Evolutionary conservation across 1,140 invertebrate species (phyloP).

Genomic region (Stenopsyche tienmushanensis): DNA sequence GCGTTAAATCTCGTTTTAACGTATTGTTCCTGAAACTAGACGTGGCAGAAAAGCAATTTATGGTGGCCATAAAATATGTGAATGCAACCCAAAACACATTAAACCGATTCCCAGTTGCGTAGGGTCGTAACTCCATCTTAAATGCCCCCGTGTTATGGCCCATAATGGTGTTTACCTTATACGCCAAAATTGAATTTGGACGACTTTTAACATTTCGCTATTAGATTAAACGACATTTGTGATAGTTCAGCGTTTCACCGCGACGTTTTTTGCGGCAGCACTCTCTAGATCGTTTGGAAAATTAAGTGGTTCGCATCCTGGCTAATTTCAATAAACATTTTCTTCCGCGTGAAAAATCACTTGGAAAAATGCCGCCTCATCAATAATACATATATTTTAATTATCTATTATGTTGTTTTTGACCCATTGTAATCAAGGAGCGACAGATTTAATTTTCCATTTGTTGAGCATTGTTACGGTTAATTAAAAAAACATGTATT

Average conservation of each 20-base stretch:
- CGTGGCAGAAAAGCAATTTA: conserved; percentile 45
- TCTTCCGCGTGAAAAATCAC: neutral
- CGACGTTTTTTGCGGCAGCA: conserved; percentile 31
- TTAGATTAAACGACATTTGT: conserved; percentile 33
- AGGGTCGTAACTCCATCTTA: conserved; percentile 42
- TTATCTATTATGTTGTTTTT: neutral
- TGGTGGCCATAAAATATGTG: conserved; percentile 42
- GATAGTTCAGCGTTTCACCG: conserved; percentile 49
- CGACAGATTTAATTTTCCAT: neutral
- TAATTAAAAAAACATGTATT: too few relatives aligned
- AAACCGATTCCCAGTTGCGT: conserved; percentile 29
- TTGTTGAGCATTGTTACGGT: neutral
- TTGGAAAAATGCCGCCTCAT: neutral
- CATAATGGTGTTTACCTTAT: conserved; percentile 25
- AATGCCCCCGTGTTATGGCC: conserved; percentile 26
- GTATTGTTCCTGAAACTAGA: conserved; percentile 44
- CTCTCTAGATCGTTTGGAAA: conserved; percentile 15
- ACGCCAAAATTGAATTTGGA: conserved; percentile 31
- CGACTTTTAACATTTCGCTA: conserved; percentile 34
- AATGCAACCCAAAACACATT: conserved; percentile 46
- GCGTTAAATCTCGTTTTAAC: conserved; percentile 42
- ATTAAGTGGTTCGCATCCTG: conserved; percentile 33
- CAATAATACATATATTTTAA: neutral
- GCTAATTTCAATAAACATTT: conserved; percentile 4
- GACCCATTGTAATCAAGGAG: too few relatives aligned